Conservation (phyloP, 2,797 vertebrate genomes). For the Ctenopoma multispine region DNA sequence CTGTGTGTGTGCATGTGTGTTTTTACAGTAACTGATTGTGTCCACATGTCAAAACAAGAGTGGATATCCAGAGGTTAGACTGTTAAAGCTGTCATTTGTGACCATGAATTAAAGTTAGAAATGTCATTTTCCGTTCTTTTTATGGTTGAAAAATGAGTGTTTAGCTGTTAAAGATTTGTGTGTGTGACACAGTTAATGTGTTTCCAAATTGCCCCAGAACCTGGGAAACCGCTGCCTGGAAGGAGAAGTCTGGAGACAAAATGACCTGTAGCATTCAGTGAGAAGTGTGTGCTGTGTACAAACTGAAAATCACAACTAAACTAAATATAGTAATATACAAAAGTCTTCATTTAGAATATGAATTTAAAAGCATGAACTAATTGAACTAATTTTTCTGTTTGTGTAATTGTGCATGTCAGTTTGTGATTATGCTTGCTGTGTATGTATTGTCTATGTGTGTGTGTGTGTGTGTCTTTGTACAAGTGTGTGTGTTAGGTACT, state of each 20-base stretch:
- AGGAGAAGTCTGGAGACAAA: slow-evolving; percentile 31
- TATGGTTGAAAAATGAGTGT: slow-evolving; percentile 19
- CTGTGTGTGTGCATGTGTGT: background rate
- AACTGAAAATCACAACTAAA: background rate
- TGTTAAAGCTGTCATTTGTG: slow-evolving; percentile 31
- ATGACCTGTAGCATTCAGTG: slow-evolving; percentile 36
- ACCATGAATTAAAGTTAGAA: slow-evolving; percentile 9
- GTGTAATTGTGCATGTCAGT: slow-evolving; percentile 23
- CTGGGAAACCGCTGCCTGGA: slow-evolving; percentile 19
- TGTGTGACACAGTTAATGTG: slow-evolving; percentile 26
- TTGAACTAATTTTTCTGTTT: slow-evolving; percentile 31
- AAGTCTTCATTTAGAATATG: slow-evolving; percentile 44
- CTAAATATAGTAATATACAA: background rate
- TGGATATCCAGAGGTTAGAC: slow-evolving; percentile 17
- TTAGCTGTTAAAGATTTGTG: slow-evolving; percentile 15
- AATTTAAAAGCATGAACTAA: slow-evolving; percentile 20
- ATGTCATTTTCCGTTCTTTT: slow-evolving; percentile 29
- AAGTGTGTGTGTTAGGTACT: slow-evolving; percentile 31
- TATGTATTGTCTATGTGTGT: too few relatives aligned
- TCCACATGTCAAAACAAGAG: slow-evolving; percentile 33
- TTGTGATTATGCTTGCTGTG: slow-evolving; percentile 33
- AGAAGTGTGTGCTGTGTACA: background rate
- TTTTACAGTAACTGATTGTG: slow-evolving; percentile 6
- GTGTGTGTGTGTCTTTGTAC: slow-evolving; percentile 13
- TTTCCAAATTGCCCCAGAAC: slow-evolving; percentile 39